Conservation (phyloP, 1,140 invertebrate species). For the Bicyclus anynana region DNA sequence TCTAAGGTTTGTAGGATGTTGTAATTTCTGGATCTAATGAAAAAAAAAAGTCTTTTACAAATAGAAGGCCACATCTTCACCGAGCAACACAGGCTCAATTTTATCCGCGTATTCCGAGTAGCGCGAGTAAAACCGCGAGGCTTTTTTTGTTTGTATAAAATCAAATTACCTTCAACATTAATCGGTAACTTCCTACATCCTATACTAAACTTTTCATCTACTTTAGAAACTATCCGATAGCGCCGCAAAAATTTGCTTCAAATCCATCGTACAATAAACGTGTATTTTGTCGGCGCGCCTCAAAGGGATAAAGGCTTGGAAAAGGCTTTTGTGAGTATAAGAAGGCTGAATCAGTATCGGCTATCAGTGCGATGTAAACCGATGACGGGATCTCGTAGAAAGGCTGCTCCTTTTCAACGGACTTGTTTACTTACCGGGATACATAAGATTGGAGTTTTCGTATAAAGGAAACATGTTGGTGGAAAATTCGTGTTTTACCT, state of each 20-base stretch:
- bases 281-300: slow-evolving; percentile 20
- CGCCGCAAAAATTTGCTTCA: slow-evolving; percentile 16
- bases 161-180: too few relatives aligned
- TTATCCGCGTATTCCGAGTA: too few relatives aligned
- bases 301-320: slow-evolving; percentile 26
- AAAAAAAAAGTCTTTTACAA: too few relatives aligned
- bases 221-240: background rate
- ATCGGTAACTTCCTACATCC: too few relatives aligned
- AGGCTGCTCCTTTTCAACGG: background rate
- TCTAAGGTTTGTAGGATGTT: too few relatives aligned
- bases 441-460: background rate
- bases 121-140: too few relatives aligned
- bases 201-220: background rate
- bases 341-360: slow-evolving; percentile 15
- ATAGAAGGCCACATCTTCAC: too few relatives aligned
- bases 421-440: slow-evolving; percentile 3
- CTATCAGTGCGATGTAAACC: slow-evolving; percentile 13
- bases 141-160: too few relatives aligned
- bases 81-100: too few relatives aligned
- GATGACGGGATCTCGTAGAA: slow-evolving; percentile 1
- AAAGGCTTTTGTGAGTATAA: slow-evolving; percentile 21
- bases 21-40: too few relatives aligned
- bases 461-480: background rate
- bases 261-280: slow-evolving; percentile 18
- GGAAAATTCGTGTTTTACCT: background rate